Evolutionary conservation across 1,140 invertebrate species (phyloP).

Genomic region (Ylistrum balloti): DNA sequence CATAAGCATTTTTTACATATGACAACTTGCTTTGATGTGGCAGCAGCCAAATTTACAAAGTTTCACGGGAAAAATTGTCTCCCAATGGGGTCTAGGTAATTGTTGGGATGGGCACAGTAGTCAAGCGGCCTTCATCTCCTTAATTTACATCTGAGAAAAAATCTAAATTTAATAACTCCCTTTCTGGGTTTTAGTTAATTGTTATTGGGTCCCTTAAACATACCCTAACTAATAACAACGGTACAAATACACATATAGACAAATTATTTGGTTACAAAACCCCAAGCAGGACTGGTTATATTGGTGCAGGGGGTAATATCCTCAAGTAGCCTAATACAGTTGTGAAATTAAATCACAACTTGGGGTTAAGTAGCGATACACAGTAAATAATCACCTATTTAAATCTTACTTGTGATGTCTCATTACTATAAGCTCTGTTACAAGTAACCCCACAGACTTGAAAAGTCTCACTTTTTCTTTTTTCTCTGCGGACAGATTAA

Average conservation of each 20-base stretch:
- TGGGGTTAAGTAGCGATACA: conserved; percentile 37
- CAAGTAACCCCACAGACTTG: not conserved
- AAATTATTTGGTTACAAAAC: not conserved
- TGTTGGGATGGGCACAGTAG: conserved; percentile 11
- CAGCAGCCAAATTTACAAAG: not conserved
- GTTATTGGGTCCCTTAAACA: conserved; percentile 31
- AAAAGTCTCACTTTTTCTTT: not conserved
- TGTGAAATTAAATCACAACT: not conserved
- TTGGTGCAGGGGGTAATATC: not conserved
- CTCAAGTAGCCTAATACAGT: conserved; percentile 5
- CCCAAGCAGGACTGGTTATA: not conserved
- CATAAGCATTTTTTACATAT: conserved; percentile 19
- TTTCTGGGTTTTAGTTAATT: conserved; percentile 27
- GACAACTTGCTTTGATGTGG: conserved; percentile 15
- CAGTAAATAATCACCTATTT: conserved; percentile 33
- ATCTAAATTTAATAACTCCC: conserved; percentile 35
- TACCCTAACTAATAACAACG: not conserved
- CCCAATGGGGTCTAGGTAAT: conserved; percentile 12
- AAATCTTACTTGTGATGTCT: conserved; percentile 35
- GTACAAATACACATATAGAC: not conserved
- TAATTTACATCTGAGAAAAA: conserved; percentile 36
- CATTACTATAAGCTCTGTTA: not conserved
- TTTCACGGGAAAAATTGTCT: not conserved
- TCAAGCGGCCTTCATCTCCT: conserved; percentile 31
- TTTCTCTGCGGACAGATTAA: not conserved